phyloP scores from a whole-genome alignment of 2,888 invertebrate genomes.

The Napeogenes inachia region DNA sequence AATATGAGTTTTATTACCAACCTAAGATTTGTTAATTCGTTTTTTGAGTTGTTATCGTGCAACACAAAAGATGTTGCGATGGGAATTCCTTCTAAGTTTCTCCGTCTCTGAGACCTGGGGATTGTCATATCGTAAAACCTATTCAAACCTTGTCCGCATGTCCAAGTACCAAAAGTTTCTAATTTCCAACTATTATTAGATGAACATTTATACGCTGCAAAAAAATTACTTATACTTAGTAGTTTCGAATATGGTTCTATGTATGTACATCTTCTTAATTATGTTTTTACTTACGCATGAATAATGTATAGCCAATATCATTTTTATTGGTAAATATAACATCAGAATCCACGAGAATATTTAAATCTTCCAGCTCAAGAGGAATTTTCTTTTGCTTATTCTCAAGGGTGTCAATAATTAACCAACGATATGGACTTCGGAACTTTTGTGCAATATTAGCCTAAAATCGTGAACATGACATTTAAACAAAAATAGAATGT shows the following conservation, averaged over 20 bases:
- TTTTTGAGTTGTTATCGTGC: constrained; percentile 42
- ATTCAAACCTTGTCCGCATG: constrained; percentile 36
- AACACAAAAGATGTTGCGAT: constrained; percentile 32
- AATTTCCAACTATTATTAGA: constrained; percentile 35
- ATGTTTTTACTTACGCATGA: constrained; percentile 14
- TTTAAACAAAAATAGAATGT: not conserved
- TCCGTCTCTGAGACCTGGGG: constrained; percentile 44
- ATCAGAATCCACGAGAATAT: constrained; percentile 52
- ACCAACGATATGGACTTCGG: constrained; percentile 49
- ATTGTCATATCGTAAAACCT: constrained; percentile 34
- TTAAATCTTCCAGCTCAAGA: constrained; percentile 33
- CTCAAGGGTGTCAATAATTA: constrained; percentile 39
- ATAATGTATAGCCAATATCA: constrained; percentile 2
- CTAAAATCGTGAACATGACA: constrained; percentile 33
- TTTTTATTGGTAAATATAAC: constrained; percentile 41
- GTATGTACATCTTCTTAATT: not conserved
- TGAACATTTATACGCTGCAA: constrained; percentile 52
- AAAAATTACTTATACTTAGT: constrained; percentile 8
- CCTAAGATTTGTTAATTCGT: constrained; percentile 41
- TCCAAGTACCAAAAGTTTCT: constrained; percentile 53
- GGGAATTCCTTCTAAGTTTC: constrained; percentile 40
- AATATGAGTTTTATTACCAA: constrained; percentile 19
- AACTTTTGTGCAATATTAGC: constrained; percentile 41
- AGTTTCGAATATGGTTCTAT: not conserved
- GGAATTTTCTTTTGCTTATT: constrained; percentile 25